phyloP scores from a whole-genome alignment of 2,113 vertebrate genomes.

The Prionailurus viverrinus region DNA sequence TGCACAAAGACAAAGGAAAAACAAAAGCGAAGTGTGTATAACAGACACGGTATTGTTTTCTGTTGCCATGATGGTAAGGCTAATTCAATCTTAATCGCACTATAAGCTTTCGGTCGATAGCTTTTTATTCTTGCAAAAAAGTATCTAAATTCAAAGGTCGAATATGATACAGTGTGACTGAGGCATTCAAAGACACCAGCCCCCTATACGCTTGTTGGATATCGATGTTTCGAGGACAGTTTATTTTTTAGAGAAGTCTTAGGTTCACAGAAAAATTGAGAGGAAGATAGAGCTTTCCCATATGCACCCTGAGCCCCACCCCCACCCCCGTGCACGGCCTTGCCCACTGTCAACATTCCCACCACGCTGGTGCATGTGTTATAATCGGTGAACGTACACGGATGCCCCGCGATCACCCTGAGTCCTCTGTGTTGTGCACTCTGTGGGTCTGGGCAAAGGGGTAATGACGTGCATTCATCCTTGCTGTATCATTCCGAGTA shows the following conservation, averaged over 20 bases:
- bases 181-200: neutral
- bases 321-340: neutral
- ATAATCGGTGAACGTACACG: rapidly evolving
- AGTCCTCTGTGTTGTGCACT: neutral
- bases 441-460: rapidly evolving
- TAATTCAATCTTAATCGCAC: neutral
- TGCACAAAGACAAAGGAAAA: neutral
- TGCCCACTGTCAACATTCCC: neutral
- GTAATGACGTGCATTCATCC: rapidly evolving
- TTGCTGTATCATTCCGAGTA: rapidly evolving
- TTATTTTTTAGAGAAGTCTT: neutral
- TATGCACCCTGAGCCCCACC: rapidly evolving
- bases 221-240: rapidly evolving
- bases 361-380: neutral
- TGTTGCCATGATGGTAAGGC: rapidly evolving
- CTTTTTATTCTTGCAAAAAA: neutral
- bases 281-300: neutral
- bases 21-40: rapidly evolving
- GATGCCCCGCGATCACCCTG: rapidly evolving
- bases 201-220: neutral
- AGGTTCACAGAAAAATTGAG: neutral
- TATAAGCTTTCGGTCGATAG: neutral
- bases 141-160: neutral
- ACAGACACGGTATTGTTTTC: rapidly evolving
- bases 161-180: neutral